A percentile compares a stretch with the other conserved stretches of the same genome.
These are phyloP conservation scores for Spea bombifrons DNA, from an alignment of 2,113 vertebrate species.

Conservation along the genomic window DNA sequence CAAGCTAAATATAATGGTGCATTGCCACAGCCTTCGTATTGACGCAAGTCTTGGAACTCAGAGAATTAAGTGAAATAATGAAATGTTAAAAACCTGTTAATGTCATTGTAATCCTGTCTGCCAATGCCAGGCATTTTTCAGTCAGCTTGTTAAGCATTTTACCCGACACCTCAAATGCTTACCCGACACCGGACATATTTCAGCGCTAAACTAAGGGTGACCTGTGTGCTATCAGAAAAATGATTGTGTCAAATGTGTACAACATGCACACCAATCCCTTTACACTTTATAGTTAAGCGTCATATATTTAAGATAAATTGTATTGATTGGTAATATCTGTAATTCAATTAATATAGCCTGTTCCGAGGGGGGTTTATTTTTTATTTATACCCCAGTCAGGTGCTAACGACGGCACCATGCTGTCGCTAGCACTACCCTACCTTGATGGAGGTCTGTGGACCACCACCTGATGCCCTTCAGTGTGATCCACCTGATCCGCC, in stretches of 20 bases:
- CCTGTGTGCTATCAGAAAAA: conserved; percentile 13
- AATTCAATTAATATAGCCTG: too few relatives aligned
- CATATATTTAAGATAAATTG: too few relatives aligned
- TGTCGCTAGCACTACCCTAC: too few relatives aligned
- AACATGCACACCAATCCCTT: background rate
- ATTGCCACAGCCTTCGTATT: background rate
- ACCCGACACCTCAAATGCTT: conserved; percentile 27
- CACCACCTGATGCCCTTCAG: too few relatives aligned
- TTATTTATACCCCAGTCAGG: too few relatives aligned
- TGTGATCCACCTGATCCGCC: too few relatives aligned
- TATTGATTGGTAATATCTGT: too few relatives aligned
- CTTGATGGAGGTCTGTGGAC: too few relatives aligned
- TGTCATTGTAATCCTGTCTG: conserved; percentile 1
- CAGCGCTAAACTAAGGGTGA: conserved; percentile 4
- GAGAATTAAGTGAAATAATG: conserved; percentile 7
- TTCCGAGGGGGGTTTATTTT: too few relatives aligned
- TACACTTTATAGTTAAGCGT: too few relatives aligned
- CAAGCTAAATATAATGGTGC: background rate
- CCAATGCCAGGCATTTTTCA: background rate
- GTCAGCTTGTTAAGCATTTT: conserved; percentile 15
- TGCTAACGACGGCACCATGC: too few relatives aligned
- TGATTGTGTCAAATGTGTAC: background rate
- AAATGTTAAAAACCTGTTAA: conserved; percentile 23
- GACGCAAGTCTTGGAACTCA: background rate
- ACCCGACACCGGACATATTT: conserved; percentile 18